Base-by-base conservation (phyloP, 92 coral and sea anemone genomes). In the Parazoanthus darwini region DNA sequence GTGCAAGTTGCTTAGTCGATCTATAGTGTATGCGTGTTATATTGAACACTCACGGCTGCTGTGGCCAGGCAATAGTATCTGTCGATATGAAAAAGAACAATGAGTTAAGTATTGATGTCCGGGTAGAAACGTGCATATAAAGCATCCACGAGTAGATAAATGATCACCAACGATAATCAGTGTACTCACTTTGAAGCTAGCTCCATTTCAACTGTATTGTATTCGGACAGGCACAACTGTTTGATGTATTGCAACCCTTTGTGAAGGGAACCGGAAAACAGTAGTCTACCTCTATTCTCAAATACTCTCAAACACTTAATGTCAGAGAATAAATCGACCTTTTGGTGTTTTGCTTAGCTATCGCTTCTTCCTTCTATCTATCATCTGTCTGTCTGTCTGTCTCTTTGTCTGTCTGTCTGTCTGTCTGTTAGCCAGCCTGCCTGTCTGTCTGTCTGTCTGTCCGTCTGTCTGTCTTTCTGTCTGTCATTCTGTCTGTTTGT, bases 31-130 rank as follows among this genome's bases (percentile, higher is more conserved):
- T 2, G 1, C 42, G 42, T 16, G 74, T 9, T 63, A 1, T 63
- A 20, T 39, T 4, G 42, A 39, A 39, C 42, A 96, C 97, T 91
- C 89, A 97, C 99, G 79, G 98, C 93, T 63, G 98, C 96, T 63
- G 99, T 97, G 51, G 99, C 99, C 83, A 97, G 89, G 59, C 99
- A 97, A 72, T 97, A 97, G 82, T 97, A 97, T 84, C 99, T 97
- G 91, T 58, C 89, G 86, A 29, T 23, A 5, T 15, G 80, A 72
- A 4, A 77, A 72, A 46, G 42, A 68, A 25, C 37, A 84, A 25
- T 15, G 33, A 59, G 43, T 33, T 2, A 77, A 29, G 23, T 74
- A 10, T 68, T 13, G 43, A 29, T 29, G 33, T 29, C 2, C 42
- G 20, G 7, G 42, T 13, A 33, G 20, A 74, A 74, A 36, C 42